These are phyloP conservation scores for Urocolius indicus DNA, from an alignment of 2,113 vertebrate species.

Conservation along the genomic window DNA sequence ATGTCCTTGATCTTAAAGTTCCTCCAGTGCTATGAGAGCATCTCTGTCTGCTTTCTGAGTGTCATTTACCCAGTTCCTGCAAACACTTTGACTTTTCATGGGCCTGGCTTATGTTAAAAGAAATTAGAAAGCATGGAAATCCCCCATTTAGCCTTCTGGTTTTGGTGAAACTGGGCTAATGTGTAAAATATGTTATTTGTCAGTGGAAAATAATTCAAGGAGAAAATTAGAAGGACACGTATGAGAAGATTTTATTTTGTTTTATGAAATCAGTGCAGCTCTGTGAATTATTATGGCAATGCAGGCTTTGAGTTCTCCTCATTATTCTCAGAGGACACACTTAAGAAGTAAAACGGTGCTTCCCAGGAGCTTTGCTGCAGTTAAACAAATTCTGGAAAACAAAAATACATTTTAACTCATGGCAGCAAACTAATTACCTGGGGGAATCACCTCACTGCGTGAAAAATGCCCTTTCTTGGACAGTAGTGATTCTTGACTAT, in stretches of 20 bases:
- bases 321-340: conserved; percentile 28
- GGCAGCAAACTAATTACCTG: not conserved
- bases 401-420: conserved; percentile 50
- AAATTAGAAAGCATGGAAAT: not conserved
- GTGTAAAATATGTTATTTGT: not conserved
- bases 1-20: not conserved
- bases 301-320: conserved; percentile 40
- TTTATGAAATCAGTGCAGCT: not conserved
- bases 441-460: not conserved
- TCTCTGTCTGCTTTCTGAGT: not conserved
- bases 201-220: not conserved
- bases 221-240: not conserved
- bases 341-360: conserved; percentile 38
- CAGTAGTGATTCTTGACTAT: not conserved
- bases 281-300: conserved; percentile 28
- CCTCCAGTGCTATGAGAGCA: not conserved
- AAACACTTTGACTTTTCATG: not conserved
- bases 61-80: not conserved
- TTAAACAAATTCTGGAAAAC: conserved; percentile 61
- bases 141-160: not conserved
- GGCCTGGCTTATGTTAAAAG: not conserved
- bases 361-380: conserved; percentile 38
- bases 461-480: conserved; percentile 15
- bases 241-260: conserved; percentile 25
- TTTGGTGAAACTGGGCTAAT: not conserved